Conservation (phyloP, 2,888 invertebrate species). For the Agapetus fuscipes region DNA sequence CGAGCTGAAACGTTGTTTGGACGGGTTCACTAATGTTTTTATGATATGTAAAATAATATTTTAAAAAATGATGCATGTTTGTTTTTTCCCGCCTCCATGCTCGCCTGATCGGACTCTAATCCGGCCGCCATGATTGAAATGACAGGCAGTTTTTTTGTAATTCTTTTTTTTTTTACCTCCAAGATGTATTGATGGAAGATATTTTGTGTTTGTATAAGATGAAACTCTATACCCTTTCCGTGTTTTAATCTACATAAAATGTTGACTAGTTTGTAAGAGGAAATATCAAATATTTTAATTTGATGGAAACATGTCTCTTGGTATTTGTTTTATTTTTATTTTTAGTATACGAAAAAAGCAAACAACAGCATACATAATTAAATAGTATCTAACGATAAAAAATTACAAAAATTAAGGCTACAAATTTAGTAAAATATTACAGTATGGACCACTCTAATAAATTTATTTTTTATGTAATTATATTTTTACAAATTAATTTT, state of each 20-base stretch:
- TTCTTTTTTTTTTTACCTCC: neutral
- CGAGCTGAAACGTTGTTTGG: no score
- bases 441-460: no score
- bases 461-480: no score
- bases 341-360: no score
- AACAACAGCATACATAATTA: no score
- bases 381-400: no score
- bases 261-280: neutral
- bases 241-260: neutral
- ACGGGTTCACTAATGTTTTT: neutral
- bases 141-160: slow-evolving; percentile 6
- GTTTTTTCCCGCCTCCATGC: neutral
- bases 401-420: no score
- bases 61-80: neutral
- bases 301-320: neutral
- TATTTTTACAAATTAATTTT: no score
- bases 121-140: slow-evolving; percentile 8
- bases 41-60: neutral
- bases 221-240: no score
- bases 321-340: no score
- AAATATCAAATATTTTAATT: neutral
- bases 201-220: neutral
- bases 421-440: no score
- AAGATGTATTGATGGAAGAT: neutral
- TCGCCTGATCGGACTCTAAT: no score